A percentile compares a stretch with the other conserved stretches of the same genome.
Evolutionary conservation across 2,888 invertebrate genomes (phyloP).

Genomic region (Phytoseiulus persimilis): DNA sequence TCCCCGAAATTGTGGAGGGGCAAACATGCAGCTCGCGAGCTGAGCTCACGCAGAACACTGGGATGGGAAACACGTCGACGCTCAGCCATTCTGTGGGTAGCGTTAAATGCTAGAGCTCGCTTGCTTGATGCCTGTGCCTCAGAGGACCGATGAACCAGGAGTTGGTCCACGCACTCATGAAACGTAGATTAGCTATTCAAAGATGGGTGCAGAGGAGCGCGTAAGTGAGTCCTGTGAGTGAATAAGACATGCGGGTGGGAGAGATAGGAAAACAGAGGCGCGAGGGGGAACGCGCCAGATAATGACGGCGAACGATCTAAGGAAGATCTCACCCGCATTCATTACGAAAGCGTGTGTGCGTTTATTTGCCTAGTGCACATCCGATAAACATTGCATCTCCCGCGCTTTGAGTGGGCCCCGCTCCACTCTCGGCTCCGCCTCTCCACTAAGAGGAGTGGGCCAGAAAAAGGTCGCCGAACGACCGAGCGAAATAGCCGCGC

Average conservation of each 20-base stretch:
- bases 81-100: no score
- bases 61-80: no score
- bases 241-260: neutral
- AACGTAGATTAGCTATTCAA: neutral
- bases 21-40: no score
- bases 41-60: no score
- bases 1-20: no score
- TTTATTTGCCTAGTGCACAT: neutral
- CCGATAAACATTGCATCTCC: neutral
- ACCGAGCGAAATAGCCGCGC: neutral
- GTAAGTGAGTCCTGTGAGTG: neutral
- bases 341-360: neutral
- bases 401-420: neutral
- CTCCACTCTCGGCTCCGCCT: neutral
- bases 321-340: neutral
- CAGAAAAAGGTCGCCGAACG: neutral
- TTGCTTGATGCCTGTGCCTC: neutral
- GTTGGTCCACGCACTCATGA: neutral
- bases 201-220: neutral
- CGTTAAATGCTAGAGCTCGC: neutral
- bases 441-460: neutral
- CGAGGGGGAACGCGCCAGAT: neutral
- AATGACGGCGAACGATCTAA: neutral
- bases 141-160: neutral
- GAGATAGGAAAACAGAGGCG: neutral